phyloP scores from a whole-genome alignment of 2,113 vertebrate genomes.

The Gavialis gangeticus region DNA sequence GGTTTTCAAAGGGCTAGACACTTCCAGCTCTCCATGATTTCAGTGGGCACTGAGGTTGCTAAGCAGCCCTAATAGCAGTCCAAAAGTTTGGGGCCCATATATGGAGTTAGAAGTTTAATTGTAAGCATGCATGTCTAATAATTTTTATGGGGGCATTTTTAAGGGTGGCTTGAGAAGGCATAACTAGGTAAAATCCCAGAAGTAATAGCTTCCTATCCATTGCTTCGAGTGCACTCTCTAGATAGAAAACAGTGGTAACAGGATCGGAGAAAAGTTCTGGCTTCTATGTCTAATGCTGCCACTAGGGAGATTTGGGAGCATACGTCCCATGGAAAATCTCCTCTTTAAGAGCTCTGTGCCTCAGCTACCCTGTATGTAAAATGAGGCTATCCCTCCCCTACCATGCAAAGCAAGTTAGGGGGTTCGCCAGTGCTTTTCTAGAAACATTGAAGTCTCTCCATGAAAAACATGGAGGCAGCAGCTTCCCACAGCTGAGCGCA shows the following conservation, averaged over 20 bases:
- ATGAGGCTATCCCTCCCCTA: background rate
- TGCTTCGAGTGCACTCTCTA: background rate
- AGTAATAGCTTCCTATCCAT: background rate
- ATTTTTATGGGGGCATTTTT: background rate
- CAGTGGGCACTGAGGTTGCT: background rate
- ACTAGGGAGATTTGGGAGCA: background rate
- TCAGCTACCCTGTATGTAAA: background rate
- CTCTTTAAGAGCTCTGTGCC: background rate
- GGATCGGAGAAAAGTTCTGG: conserved; percentile 22
- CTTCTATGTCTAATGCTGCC: background rate
- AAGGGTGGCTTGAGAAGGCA: background rate
- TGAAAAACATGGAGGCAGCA: background rate
- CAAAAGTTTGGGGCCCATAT: rapidly evolving
- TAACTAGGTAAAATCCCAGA: background rate
- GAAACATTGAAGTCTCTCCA: background rate
- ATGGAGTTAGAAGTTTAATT: background rate
- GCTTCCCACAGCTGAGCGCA: background rate
- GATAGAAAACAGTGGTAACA: background rate
- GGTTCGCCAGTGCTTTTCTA: background rate
- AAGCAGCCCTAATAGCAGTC: background rate
- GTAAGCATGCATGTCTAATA: background rate
- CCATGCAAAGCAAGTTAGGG: background rate
- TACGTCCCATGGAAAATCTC: background rate
- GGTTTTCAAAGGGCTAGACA: background rate
- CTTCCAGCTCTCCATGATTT: background rate